Conservation (phyloP, 2,113 vertebrate genomes). For the Myiagra hebetior region DNA sequence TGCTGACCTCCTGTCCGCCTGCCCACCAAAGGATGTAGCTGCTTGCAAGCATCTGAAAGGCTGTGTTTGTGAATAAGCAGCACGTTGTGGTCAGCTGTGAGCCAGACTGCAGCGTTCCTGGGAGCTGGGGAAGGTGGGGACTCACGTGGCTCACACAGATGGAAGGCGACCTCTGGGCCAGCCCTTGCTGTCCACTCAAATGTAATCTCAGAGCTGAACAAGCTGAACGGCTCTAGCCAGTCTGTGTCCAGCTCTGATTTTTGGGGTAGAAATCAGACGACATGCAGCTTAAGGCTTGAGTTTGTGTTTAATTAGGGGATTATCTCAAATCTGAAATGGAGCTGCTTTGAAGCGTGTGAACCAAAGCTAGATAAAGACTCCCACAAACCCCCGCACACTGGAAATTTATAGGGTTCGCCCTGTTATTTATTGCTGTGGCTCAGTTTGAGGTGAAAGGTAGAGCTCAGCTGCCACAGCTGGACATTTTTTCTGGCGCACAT, state of each 20-base stretch:
- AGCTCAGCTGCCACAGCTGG: slow-evolving; percentile 16
- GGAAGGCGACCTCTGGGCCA: neutral
- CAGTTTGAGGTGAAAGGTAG: neutral
- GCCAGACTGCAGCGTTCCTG: neutral
- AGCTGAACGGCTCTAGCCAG: neutral
- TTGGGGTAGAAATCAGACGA: slow-evolving; percentile 44
- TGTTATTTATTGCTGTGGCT: slow-evolving; percentile 18
- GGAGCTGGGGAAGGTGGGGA: slow-evolving; percentile 4
- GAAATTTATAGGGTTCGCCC: neutral
- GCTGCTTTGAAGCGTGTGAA: slow-evolving; percentile 46
- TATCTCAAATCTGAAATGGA: slow-evolving; percentile 57
- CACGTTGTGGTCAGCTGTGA: neutral
- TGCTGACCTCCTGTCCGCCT: neutral
- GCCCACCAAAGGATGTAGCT: neutral
- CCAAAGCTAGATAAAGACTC: slow-evolving; percentile 18
- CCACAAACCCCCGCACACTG: slow-evolving; percentile 11
- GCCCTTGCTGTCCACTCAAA: neutral
- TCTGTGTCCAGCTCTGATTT: slow-evolving; percentile 18
- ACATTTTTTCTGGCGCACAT: neutral
- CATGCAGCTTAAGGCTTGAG: neutral
- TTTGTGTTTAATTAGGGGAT: slow-evolving; percentile 61
- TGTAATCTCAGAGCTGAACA: neutral
- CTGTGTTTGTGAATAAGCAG: neutral
- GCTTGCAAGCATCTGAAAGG: neutral
- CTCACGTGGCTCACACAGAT: neutral